Percentiles rank a stretch among this genome's conserved stretches.
Conservation (phyloP, 2,888 invertebrate genomes). For the Caenorhabditis sp. region DNA sequence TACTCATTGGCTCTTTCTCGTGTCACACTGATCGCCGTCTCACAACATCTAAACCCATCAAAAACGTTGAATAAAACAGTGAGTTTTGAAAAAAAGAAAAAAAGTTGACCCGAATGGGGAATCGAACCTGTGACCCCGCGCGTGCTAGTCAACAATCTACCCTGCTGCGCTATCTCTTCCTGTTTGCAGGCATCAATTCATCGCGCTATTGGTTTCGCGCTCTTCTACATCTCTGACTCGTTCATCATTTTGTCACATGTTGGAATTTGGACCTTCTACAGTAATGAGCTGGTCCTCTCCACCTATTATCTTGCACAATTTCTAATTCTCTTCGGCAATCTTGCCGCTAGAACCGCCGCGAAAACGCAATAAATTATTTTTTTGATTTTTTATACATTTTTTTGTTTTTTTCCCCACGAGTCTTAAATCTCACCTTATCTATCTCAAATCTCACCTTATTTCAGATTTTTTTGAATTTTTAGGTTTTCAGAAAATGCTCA, state of each 20-base stretch:
- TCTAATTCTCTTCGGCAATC: constrained; percentile 42
- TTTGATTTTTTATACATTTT: not conserved
- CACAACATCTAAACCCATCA: constrained; percentile 48
- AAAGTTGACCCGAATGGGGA: not conserved
- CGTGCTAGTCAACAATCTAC: too few relatives aligned
- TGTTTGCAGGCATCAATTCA: constrained; percentile 25
- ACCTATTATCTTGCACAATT: constrained; percentile 64
- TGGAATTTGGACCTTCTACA: constrained; percentile 42
- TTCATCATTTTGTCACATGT: constrained; percentile 58
- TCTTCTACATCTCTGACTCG: constrained; percentile 62
- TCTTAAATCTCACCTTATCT: not conserved
- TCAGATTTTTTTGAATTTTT: too few relatives aligned
- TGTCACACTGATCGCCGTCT: constrained; percentile 43
- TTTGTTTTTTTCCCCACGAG: too few relatives aligned
- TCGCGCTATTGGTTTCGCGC: constrained; percentile 35
- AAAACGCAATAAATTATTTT: not conserved
- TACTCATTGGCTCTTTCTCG: constrained; percentile 54
- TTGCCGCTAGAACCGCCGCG: not conserved
- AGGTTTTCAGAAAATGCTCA: not conserved
- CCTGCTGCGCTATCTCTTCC: too few relatives aligned
- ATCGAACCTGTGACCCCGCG: too few relatives aligned
- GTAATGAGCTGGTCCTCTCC: constrained; percentile 45
- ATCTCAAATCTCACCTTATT: too few relatives aligned
- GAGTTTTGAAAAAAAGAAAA: not conserved
- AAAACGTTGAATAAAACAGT: constrained; percentile 36